Evolutionary conservation across 2,888 invertebrate species (phyloP).

Genomic region (Cheilosia soror): DNA sequence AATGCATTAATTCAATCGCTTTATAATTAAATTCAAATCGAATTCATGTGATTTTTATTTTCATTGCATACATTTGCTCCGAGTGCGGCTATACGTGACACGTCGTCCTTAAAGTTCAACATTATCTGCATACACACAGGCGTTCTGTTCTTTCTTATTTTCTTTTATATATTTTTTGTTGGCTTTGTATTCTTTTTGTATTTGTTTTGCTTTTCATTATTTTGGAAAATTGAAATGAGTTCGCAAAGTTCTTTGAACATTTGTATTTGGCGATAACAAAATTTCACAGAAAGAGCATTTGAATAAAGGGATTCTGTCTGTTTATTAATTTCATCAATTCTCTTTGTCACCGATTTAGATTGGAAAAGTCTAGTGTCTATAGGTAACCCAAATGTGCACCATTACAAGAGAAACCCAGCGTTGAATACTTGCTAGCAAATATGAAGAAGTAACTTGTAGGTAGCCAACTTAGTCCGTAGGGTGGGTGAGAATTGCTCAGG

Average conservation of each 20-base stretch:
- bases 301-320: no score
- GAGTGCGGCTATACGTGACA: conserved; percentile 75
- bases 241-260: neutral
- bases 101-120: conserved; percentile 60
- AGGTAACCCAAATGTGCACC: no score
- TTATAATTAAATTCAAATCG: conserved; percentile 78
- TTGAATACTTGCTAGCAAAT: no score
- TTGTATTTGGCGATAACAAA: neutral
- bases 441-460: no score
- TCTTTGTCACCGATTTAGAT: no score
- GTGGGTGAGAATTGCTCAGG: no score
- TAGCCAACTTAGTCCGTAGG: no score
- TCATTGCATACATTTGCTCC: conserved; percentile 62
- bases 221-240: conserved; percentile 48
- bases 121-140: conserved; percentile 20
- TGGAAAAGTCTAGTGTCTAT: no score
- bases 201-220: conserved; percentile 8
- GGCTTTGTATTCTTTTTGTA: neutral
- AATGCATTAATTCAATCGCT: conserved; percentile 78
- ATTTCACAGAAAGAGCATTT: no score
- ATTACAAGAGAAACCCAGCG: no score
- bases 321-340: no score
- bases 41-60: conserved; percentile 78
- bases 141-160: neutral
- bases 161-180: neutral